Evolutionary conservation across 2,113 vertebrate species (phyloP).

Genomic region (Lamprologus lemairii): DNA sequence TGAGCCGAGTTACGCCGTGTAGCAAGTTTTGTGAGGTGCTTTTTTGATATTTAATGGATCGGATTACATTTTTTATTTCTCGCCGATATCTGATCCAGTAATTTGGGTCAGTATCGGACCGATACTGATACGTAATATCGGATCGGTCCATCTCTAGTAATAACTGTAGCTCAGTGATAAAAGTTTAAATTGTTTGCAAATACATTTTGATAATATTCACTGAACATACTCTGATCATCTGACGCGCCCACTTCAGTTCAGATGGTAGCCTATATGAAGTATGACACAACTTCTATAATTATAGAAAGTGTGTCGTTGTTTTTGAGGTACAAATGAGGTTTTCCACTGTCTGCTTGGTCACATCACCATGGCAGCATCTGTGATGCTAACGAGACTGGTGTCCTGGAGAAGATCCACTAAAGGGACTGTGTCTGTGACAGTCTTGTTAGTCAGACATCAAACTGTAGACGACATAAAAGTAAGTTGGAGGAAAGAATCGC

Average conservation of each 20-base stretch:
- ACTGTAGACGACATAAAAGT: not conserved
- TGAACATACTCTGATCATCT: not conserved
- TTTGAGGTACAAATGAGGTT: not conserved
- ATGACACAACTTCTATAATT: not conserved
- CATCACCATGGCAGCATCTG: not conserved
- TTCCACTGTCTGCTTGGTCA: not conserved
- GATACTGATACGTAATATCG: too few species aligned
- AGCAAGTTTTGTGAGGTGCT: too few species aligned
- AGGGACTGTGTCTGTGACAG: not conserved
- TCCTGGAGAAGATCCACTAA: not conserved
- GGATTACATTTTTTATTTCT: too few species aligned
- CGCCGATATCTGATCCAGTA: too few species aligned
- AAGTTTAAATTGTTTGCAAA: not conserved
- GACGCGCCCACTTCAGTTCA: not conserved
- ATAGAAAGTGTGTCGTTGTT: not conserved
- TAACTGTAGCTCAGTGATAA: not conserved
- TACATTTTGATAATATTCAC: not conserved
- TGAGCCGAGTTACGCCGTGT: too few species aligned
- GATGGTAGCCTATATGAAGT: not conserved
- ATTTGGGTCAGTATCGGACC: too few species aligned
- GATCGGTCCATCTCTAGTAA: too few species aligned
- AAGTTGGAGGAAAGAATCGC: not conserved
- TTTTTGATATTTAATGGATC: too few species aligned
- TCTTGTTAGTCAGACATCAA: slow-evolving; percentile 31
- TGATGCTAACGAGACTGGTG: slow-evolving; percentile 23